Evolutionary conservation across 2,797 vertebrate genomes (phyloP).

Genomic region (Brachyalestes nurse): DNA sequence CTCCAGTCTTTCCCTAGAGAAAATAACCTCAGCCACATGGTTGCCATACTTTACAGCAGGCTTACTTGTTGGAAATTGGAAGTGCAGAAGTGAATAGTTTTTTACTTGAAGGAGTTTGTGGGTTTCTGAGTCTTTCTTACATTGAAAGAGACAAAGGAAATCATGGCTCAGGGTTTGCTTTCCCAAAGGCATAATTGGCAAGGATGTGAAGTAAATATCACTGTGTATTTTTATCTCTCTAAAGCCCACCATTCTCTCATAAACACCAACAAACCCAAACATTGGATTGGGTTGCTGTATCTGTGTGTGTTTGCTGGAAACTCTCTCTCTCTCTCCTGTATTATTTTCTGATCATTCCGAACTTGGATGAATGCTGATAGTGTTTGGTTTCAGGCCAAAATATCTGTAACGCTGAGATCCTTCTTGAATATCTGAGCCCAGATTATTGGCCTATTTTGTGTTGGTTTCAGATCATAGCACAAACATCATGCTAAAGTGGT

Average conservation of each 20-base stretch:
- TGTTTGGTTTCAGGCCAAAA: background rate
- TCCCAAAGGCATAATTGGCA: background rate
- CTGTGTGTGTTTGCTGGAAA: background rate
- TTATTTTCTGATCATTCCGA: background rate
- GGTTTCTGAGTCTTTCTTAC: constrained; percentile 1
- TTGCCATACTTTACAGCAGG: background rate
- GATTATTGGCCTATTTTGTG: background rate
- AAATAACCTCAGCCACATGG: background rate
- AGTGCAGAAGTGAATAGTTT: constrained; percentile 18
- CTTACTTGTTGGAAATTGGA: background rate
- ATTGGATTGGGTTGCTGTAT: background rate
- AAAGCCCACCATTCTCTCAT: background rate
- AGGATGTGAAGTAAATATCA: constrained; percentile 20
- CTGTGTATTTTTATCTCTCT: constrained; percentile 13
- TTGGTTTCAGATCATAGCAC: background rate
- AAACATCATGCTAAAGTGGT: constrained; percentile 22
- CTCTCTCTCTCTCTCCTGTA: background rate
- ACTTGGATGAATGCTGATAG: no score
- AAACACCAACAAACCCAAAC: background rate
- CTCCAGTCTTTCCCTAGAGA: background rate
- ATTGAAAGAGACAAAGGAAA: constrained; percentile 30
- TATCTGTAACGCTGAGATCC: background rate
- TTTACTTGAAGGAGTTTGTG: constrained; percentile 18
- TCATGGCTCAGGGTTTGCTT: constrained; percentile 15
- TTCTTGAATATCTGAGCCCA: background rate